phyloP scores from a whole-genome alignment of 2,113 vertebrate species.

The Rhinopomastus cyanomelas region DNA sequence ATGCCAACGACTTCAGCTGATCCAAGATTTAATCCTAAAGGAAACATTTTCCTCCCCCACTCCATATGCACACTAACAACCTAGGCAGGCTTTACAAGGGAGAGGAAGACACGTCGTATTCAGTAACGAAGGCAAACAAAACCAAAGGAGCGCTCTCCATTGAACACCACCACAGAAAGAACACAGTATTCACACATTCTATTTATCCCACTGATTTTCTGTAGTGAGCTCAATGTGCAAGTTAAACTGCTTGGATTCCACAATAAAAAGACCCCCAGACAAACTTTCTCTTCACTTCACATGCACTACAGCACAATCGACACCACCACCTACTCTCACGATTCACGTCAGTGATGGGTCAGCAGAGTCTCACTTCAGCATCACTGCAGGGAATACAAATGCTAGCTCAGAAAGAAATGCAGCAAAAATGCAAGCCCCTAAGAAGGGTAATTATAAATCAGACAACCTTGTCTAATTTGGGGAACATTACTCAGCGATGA shows the following conservation, averaged over 20 bases:
- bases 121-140: neutral
- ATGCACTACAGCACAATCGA: neutral
- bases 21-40: neutral
- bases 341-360: slow-evolving; percentile 80
- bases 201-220: neutral
- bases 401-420: slow-evolving; percentile 12
- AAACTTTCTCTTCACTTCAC: neutral
- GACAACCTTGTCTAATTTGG: slow-evolving; percentile 52
- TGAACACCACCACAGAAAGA: neutral
- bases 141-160: neutral
- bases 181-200: neutral
- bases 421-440: slow-evolving; percentile 42
- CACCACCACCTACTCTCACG: slow-evolving; percentile 70
- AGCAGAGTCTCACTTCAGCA: slow-evolving; percentile 81
- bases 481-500: slow-evolving; percentile 39
- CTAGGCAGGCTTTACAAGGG: neutral
- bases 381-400: slow-evolving; percentile 50
- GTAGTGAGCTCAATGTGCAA: neutral
- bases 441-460: slow-evolving; percentile 37
- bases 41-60: too few species aligned
- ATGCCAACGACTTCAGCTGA: neutral
- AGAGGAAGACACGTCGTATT: neutral
- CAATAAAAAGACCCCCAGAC: neutral
- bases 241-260: neutral
- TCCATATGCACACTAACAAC: accelerated